Evolutionary conservation across 2,113 vertebrate species (phyloP), one percentile per base, ranked within the genome.

Genomic region (Tenrec ecaudatus): DNA sequence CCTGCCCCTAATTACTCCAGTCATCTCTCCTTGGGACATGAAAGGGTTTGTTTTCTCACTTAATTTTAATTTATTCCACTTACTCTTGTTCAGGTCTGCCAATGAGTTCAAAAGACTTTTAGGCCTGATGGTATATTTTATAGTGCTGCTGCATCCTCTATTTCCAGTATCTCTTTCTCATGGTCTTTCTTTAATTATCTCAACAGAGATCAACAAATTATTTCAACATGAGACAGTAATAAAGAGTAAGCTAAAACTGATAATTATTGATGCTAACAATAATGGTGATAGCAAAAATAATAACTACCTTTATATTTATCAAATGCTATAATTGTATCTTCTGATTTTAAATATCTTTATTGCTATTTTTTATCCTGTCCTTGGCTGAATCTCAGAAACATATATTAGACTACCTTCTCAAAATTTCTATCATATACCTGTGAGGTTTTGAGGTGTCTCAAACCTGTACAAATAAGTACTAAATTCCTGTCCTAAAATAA

Each of bases 21-120:
- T 78, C 22, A 62, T 89, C 77, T 95, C 90, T 93, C 93, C 4
- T 66, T 96, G 89, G 93, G 53, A 95, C 31, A 86, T 31, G 17
- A 78, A 95, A 84, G 78, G 38, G 68, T 96, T 96, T 96, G 77
- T 96, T 95, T 92, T 79, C 27, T 93, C 14, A 0, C n/a, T 89
- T 86, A 90, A 80, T 47, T 90, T 92, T 94, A 96, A 95, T 94
- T 94, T 97, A 95, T 94, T 93, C 83, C 82, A 88, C 80, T 36
- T 88, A 89, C 94, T 86, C 86, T 93, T 81, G 79, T 95, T 90
- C 86, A 84, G 53, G 36, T 82, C 95, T 96, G 83, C 47, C 93
- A 83, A 92, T 88, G 7, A 40, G 36, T 57, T 86, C 82, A 77
- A 95, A 92, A 93, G 90, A 92, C 29, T 69, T 95, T 85, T 83